phyloP scores from a whole-genome alignment of 2,888 invertebrate species.

The Trachelus iudaicus region DNA sequence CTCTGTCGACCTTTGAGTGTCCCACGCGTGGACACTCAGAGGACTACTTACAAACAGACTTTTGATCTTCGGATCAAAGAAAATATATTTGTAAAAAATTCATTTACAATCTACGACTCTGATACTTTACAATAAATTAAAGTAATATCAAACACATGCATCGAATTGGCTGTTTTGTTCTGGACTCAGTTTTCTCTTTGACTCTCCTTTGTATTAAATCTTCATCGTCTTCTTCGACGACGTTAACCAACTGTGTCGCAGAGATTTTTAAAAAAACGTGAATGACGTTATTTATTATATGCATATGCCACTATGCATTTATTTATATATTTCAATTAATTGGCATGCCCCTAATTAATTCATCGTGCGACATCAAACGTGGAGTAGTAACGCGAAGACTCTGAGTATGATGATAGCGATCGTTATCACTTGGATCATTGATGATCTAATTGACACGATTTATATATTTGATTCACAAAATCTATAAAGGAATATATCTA shows the following conservation, averaged over 20 bases:
- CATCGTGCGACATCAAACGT: not conserved
- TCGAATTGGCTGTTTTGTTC: slow-evolving; percentile 2
- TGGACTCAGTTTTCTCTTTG: not conserved
- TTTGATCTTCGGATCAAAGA: not conserved
- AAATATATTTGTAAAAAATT: slow-evolving; percentile 12
- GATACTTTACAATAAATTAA: slow-evolving; percentile 30
- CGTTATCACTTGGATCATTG: not conserved
- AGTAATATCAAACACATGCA: slow-evolving; percentile 22
- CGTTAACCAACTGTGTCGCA: no score
- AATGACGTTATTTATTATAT: not conserved
- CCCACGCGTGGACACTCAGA: not conserved
- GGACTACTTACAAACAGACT: not conserved
- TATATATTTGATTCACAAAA: not conserved
- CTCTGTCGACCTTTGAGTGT: not conserved
- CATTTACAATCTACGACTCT: slow-evolving; percentile 19
- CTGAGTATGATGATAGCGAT: not conserved
- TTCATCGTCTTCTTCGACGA: not conserved
- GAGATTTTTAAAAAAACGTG: no score
- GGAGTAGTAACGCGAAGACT: not conserved
- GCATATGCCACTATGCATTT: not conserved
- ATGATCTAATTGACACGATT: not conserved
- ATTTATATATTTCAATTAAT: not conserved
- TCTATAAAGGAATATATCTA: not conserved
- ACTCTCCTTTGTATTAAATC: not conserved
- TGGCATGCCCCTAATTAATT: not conserved